phyloP scores from a whole-genome alignment of 2,797 vertebrate genomes.

The Semotilus atromaculatus region DNA sequence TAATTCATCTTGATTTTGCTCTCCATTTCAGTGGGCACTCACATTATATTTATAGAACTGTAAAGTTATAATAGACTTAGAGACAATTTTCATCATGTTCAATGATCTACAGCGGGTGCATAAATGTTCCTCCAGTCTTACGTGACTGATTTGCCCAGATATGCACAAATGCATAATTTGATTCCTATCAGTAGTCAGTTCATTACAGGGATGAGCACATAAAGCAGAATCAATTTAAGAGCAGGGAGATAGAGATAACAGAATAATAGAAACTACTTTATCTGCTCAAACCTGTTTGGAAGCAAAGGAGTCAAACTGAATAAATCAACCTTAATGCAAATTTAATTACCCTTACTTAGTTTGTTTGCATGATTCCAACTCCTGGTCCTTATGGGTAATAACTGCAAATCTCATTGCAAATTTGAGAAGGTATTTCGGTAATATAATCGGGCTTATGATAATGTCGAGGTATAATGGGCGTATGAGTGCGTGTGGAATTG shows the following conservation, averaged over 20 bases:
- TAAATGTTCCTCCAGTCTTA: slow-evolving; percentile 62
- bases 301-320: slow-evolving; percentile 59
- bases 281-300: slow-evolving; percentile 64
- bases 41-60: slow-evolving; percentile 55
- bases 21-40: slow-evolving; percentile 31
- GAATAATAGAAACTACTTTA: slow-evolving; percentile 66
- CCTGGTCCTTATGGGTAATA: slow-evolving; percentile 52
- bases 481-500: background rate
- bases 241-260: slow-evolving; percentile 63
- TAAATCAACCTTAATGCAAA: slow-evolving; percentile 69
- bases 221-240: slow-evolving; percentile 73
- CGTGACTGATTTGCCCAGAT: slow-evolving; percentile 70
- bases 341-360: slow-evolving; percentile 59
- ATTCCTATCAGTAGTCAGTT: slow-evolving; percentile 70
- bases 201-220: slow-evolving; percentile 69
- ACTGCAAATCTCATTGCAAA: slow-evolving; percentile 53
- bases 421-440: slow-evolving; percentile 39
- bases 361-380: slow-evolving; percentile 61
- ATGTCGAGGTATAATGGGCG: slow-evolving; percentile 15
- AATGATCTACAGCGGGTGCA: slow-evolving; percentile 63
- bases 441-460: slow-evolving; percentile 21
- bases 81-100: slow-evolving; percentile 63
- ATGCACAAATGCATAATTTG: slow-evolving; percentile 69
- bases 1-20: slow-evolving; percentile 51
- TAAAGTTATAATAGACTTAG: slow-evolving; percentile 60